Evolutionary conservation across 1,140 invertebrate genomes (phyloP), one percentile per base, ranked within the genome.

Genomic region (Drusus annulatus): DNA sequence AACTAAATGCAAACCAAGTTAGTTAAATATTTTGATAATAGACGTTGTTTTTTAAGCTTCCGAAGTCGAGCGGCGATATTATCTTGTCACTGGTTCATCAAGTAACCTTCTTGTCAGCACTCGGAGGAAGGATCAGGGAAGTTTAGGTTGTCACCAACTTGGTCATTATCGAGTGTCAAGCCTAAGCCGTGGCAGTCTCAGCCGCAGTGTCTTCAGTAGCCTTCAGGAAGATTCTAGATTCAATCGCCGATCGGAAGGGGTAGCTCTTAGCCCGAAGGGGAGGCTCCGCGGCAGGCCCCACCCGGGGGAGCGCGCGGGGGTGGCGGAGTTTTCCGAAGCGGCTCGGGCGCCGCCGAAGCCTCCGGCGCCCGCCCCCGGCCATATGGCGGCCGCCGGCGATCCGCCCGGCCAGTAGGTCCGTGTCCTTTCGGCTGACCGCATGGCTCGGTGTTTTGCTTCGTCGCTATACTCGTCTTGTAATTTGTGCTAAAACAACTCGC

Each of bases 351-450:
- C 85, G 86, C 86, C 87, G 84, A 86, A 84, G 85, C 84, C 84
- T 25, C 81, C 85, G 81, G 23, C 79, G 86, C 84, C 79, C 85
- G 87, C 86, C 86, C 86, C 85, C 84, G 80, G 69, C 76, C 60
- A 68, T 63, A 56, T 45, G 77, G 80, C 82, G 80, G 75, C 82
- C 86, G 87, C 85, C 85, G 86, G 87, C 87, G 87, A 86, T 84
- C 80, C 85, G 87, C 86, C 86, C 86, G 86, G 86, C 87, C 89
- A 90, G 89, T 90, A 90, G 89, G 89, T 90, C 89, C 89, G 88
- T 87, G 88, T 89, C 88, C 88, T 88, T 89, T 89, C 88, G 88
- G 89, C 88, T 89, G 89, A 89, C 89, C 89, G 89, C 89, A 89
- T 89, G 88, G 89, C 89, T 90, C 87, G 88, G 88, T 88, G 88